Conservation (phyloP, 2,888 invertebrate genomes). For the Acronicta psi region DNA sequence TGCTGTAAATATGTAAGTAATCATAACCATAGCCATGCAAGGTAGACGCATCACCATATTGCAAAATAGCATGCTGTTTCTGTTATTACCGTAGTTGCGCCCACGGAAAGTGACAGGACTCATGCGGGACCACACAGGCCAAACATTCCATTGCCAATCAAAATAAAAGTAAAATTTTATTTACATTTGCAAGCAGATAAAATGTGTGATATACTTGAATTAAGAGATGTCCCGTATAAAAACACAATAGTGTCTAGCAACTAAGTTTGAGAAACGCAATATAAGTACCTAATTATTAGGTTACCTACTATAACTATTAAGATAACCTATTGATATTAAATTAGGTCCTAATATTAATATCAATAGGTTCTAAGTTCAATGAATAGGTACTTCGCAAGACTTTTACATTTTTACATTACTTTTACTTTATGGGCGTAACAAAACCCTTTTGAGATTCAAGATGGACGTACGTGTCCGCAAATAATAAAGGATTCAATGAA, state of each 20-base stretch:
- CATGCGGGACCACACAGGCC: constrained; percentile 15
- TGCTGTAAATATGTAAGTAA: not conserved
- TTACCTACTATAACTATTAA: too few relatives aligned
- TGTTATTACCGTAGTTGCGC: not conserved
- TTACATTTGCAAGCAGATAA: constrained; percentile 5
- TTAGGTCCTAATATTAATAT: too few relatives aligned
- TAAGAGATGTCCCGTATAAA: too few relatives aligned
- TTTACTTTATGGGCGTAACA: not conserved
- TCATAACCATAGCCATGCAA: not conserved
- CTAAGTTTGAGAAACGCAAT: too few relatives aligned
- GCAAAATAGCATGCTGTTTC: not conserved
- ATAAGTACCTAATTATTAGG: too few relatives aligned
- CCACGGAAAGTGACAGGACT: constrained; percentile 17
- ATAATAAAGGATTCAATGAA: not conserved
- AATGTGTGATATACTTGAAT: constrained; percentile 2
- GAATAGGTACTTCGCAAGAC: too few relatives aligned
- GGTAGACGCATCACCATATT: not conserved
- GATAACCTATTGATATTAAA: too few relatives aligned
- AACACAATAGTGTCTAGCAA: too few relatives aligned
- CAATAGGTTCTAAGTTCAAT: too few relatives aligned
- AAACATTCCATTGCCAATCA: constrained; percentile 13
- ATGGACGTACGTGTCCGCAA: not conserved
- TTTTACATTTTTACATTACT: too few relatives aligned
- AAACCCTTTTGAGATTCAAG: not conserved
- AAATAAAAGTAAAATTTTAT: constrained; percentile 31